Percentiles rank a stretch among this genome's conserved stretches.
These are phyloP conservation scores for Selene dorsalis DNA, from an alignment of 2,797 vertebrate species.

Conservation along the genomic window DNA sequence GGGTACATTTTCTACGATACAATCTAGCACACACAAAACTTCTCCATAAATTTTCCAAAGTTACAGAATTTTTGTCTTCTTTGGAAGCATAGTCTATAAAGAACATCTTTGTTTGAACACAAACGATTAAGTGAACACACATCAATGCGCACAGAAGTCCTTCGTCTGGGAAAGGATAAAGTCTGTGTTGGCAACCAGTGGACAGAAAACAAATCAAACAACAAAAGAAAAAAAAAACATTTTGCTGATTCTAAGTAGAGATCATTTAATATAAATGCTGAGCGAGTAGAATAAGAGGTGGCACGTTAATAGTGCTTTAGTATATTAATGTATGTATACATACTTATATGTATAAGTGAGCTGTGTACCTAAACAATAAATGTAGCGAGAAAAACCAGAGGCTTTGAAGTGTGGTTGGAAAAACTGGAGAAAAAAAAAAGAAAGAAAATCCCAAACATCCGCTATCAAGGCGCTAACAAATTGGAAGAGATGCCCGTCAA, in stretches of 20 bases:
- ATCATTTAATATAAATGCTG: constrained; percentile 96
- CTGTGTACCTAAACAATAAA: constrained; percentile 84
- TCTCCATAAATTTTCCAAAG: constrained; percentile 77
- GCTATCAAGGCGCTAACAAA: constrained; percentile 53
- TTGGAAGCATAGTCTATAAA: constrained; percentile 83
- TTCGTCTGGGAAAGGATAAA: constrained; percentile 87
- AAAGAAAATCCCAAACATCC: constrained; percentile 46
- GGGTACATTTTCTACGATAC: constrained; percentile 82
- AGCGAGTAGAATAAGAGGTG: constrained; percentile 87
- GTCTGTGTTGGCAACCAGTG: constrained; percentile 86
- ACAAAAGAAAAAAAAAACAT: constrained; percentile 61
- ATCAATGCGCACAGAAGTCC: constrained; percentile 86
- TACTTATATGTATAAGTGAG: constrained; percentile 87
- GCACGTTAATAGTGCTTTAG: constrained; percentile 86
- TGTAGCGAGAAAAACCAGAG: constrained; percentile 79
- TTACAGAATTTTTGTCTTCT: constrained; percentile 81
- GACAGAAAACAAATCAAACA: constrained; percentile 76
- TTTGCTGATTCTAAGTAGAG: constrained; percentile 86
- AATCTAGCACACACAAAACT: constrained; percentile 82
- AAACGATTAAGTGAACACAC: constrained; percentile 85
- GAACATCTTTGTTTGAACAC: constrained; percentile 86
- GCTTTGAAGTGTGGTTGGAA: constrained; percentile 76
- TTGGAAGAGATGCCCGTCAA: constrained; percentile 54
- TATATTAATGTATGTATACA: constrained; percentile 87
- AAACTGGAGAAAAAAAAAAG: constrained; percentile 12